phyloP scores from a whole-genome alignment of 2,113 vertebrate genomes.

The Antennarius striatus region DNA sequence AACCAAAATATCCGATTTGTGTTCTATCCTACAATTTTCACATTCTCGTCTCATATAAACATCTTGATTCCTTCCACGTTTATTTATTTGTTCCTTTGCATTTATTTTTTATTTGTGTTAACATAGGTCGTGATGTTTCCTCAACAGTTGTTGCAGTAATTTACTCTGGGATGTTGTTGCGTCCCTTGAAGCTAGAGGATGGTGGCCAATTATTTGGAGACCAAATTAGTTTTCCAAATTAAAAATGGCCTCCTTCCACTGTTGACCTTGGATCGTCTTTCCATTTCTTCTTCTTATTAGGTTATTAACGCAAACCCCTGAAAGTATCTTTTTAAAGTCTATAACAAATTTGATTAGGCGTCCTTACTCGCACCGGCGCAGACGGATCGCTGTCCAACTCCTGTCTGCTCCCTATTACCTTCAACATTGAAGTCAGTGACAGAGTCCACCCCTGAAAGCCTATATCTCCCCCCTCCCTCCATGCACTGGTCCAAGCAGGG shows the following conservation, averaged over 20 bases:
- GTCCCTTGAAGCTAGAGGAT: constrained; percentile 57
- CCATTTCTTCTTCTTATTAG: constrained; percentile 77
- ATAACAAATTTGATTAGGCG: constrained; percentile 81
- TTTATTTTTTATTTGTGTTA: constrained; percentile 11
- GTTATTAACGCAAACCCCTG: constrained; percentile 80
- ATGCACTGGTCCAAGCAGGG: constrained; percentile 68
- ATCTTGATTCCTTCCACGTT: neutral
- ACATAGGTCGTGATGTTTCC: constrained; percentile 7
- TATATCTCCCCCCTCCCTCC: constrained; percentile 54
- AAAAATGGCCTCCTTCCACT: constrained; percentile 71
- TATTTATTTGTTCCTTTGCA: neutral
- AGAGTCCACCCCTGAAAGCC: constrained; percentile 88
- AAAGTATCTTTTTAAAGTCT: constrained; percentile 81
- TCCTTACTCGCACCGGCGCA: constrained; percentile 74
- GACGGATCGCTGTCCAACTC: constrained; percentile 79
- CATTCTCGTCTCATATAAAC: too few relatives aligned
- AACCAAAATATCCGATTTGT: too few relatives aligned
- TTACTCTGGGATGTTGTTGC: constrained; percentile 51
- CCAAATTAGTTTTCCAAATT: constrained; percentile 64
- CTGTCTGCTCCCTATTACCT: constrained; percentile 94
- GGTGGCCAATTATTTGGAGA: constrained; percentile 66
- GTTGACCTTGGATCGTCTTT: constrained; percentile 77
- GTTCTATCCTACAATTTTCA: too few relatives aligned
- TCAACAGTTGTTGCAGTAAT: constrained; percentile 34
- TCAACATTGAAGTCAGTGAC: constrained; percentile 89